phyloP scores from a whole-genome alignment of 2,888 invertebrate species.

The Cryptocheilus praepositus region DNA sequence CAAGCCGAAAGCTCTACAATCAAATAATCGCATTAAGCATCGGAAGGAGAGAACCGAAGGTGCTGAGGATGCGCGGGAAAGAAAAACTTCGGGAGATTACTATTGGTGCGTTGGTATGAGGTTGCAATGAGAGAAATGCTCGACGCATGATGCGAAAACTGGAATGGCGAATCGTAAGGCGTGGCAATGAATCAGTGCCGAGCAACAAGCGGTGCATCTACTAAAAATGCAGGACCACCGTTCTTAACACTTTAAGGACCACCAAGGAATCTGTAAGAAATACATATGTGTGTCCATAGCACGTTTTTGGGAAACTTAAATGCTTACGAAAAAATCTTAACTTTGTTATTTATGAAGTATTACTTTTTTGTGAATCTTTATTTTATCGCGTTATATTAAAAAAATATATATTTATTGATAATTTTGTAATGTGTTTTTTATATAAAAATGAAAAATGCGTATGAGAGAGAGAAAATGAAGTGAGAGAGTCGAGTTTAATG shows the following conservation, averaged over 20 bases:
- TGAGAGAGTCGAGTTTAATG: too few relatives aligned
- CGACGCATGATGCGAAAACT: slow-evolving; percentile 55
- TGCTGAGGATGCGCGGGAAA: slow-evolving; percentile 31
- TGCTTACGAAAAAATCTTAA: too few relatives aligned
- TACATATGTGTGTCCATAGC: too few relatives aligned
- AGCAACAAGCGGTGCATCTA: slow-evolving; percentile 65
- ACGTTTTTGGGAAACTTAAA: slow-evolving; percentile 47
- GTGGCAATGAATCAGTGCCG: slow-evolving; percentile 66
- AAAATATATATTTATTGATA: too few relatives aligned
- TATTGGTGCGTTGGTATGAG: slow-evolving; percentile 32
- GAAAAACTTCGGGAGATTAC: slow-evolving; percentile 42
- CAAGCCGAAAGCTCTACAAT: slow-evolving; percentile 11
- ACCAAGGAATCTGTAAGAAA: too few relatives aligned
- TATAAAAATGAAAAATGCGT: too few relatives aligned
- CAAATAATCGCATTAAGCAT: slow-evolving; percentile 33
- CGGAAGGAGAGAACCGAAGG: slow-evolving; percentile 11
- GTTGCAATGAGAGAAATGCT: slow-evolving; percentile 8
- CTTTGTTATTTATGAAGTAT: too few relatives aligned
- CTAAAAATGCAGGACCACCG: slow-evolving; percentile 64
- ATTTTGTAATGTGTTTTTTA: too few relatives aligned
- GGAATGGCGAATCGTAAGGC: slow-evolving; percentile 66
- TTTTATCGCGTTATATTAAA: too few relatives aligned
- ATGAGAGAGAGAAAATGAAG: too few relatives aligned
- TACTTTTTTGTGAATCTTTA: too few relatives aligned
- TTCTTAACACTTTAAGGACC: too few relatives aligned